Conservation (phyloP, 2,113 vertebrate species). For the Lutjanus erythropterus region DNA sequence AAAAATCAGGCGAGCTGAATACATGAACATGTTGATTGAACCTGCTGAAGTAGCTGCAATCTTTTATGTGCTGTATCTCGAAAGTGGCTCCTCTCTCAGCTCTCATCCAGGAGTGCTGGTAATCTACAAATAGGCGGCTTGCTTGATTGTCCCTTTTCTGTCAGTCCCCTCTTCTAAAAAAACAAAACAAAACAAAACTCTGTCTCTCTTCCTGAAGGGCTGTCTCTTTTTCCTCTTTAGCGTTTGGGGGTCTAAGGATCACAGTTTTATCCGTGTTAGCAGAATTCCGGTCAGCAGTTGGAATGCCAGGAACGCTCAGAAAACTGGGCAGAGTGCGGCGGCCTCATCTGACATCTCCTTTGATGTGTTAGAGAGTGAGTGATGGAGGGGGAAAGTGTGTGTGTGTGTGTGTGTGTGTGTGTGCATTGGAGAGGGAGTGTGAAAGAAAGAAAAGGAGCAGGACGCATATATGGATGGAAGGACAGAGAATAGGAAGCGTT, state of each 20-base stretch:
- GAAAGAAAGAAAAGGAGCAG: constrained; percentile 23
- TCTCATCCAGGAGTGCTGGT: constrained; percentile 28
- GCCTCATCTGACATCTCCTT: constrained; percentile 56
- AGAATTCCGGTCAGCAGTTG: constrained; percentile 57
- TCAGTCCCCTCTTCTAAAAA: constrained; percentile 6
- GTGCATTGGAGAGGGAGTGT: constrained; percentile 3
- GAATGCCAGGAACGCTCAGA: constrained; percentile 69
- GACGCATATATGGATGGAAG: constrained; percentile 10
- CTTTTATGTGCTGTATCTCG: neutral
- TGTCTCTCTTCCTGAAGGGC: constrained; percentile 38
- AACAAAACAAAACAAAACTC: constrained; percentile 20
- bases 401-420: constrained; percentile 9
- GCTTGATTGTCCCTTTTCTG: constrained; percentile 41
- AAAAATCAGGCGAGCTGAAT: constrained; percentile 5
- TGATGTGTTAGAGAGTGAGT: constrained; percentile 54
- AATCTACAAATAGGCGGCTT: constrained; percentile 38
- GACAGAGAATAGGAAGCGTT: constrained; percentile 18
- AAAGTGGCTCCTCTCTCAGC: constrained; percentile 13
- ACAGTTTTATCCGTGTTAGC: constrained; percentile 48
- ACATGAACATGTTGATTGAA: constrained; percentile 20
- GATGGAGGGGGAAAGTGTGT: constrained; percentile 16
- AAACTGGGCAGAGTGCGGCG: constrained; percentile 32
- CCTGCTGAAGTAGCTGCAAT: constrained; percentile 9
- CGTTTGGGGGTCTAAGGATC: constrained; percentile 18
- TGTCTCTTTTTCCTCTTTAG: constrained; percentile 33